Conservation (phyloP, 2,888 invertebrate species). For the Myathropa florea region DNA sequence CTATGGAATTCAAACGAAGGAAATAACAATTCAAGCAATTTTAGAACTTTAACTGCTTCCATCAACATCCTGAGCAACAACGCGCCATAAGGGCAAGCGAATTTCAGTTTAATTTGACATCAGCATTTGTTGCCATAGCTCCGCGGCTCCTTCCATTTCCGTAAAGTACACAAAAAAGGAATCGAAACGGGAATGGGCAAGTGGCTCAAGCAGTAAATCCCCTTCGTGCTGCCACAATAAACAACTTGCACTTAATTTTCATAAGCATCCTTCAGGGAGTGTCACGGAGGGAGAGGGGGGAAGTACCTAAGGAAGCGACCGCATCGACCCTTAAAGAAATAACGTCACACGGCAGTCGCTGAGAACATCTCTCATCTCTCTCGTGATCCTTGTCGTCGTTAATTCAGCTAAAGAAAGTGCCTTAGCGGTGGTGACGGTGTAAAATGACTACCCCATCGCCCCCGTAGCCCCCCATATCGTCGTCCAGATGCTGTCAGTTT, state of each 20-base stretch:
- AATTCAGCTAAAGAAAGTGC: conserved; percentile 51
- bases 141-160: neutral
- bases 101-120: conserved; percentile 50
- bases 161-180: neutral
- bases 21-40: conserved; percentile 17
- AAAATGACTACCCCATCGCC: conserved; percentile 44
- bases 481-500: conserved; percentile 49
- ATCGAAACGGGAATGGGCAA: neutral
- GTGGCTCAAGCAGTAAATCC: conserved; percentile 21
- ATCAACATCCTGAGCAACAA: conserved; percentile 47
- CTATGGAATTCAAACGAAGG: too few relatives aligned
- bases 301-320: neutral
- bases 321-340: conserved; percentile 5
- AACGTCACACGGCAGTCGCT: neutral
- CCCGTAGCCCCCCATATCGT: neutral
- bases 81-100: conserved; percentile 30
- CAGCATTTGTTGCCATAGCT: conserved; percentile 52
- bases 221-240: conserved; percentile 24
- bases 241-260: conserved; percentile 51
- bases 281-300: neutral
- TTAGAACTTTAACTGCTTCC: conserved; percentile 41
- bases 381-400: conserved; percentile 56
- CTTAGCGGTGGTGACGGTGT: conserved; percentile 5
- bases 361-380: conserved; percentile 37
- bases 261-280: neutral